Evolutionary conservation across 2,888 invertebrate genomes (phyloP).

Genomic region (Microplitis manilae): DNA sequence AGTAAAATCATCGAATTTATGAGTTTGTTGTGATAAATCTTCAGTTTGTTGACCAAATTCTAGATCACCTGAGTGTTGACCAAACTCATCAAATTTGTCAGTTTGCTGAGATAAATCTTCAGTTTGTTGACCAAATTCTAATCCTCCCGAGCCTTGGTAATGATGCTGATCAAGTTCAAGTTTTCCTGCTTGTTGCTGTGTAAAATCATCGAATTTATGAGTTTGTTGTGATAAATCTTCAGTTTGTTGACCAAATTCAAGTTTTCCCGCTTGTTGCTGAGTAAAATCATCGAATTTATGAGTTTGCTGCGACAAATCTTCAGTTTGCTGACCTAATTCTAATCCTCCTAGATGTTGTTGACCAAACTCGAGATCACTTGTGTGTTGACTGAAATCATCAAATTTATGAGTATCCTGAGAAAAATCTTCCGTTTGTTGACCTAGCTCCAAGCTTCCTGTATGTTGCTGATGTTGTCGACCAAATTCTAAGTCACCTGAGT

Average conservation of each 20-base stretch:
- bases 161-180: too few relatives aligned
- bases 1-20: neutral
- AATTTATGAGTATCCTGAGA: neutral
- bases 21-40: constrained; percentile 54
- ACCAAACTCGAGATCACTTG: neutral
- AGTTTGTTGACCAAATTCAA: constrained; percentile 51
- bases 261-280: constrained; percentile 40
- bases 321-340: constrained; percentile 50
- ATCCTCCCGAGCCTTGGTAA: too few relatives aligned
- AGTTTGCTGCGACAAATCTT: constrained; percentile 56
- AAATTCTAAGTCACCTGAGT: constrained; percentile 43
- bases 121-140: neutral
- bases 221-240: constrained; percentile 51
- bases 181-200: too few relatives aligned
- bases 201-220: neutral
- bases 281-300: neutral
- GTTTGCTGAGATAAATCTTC: constrained; percentile 57
- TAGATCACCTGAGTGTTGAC: constrained; percentile 44
- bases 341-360: constrained; percentile 16
- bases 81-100: constrained; percentile 26
- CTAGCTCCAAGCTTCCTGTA: constrained; percentile 46
- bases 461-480: constrained; percentile 46
- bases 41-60: constrained; percentile 49
- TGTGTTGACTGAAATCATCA: constrained; percentile 41
- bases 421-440: constrained; percentile 44